Evolutionary conservation across 2,888 invertebrate species (phyloP), one percentile per base, ranked within the genome.

Genomic region (Lasioglossum lativentre): DNA sequence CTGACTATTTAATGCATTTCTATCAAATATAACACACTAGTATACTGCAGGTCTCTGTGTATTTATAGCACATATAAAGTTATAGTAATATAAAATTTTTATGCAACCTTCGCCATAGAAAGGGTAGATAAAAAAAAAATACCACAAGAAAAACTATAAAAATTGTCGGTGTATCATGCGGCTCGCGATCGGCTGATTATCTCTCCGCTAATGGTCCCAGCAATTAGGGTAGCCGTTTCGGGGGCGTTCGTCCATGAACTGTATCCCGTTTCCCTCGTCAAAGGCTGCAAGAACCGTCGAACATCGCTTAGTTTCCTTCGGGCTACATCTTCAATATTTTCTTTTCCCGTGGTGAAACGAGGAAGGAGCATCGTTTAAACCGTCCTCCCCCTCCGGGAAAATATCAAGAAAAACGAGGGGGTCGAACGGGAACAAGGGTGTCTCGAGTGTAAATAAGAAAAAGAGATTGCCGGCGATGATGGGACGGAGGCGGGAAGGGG

Each of bases 381-480:
- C 27, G 12, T 16, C 5, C 8, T 34, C 42, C n/a, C 59, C 23
- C 3, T 19, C 52, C 23, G 10, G 14, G 27, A 66, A 42, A 63
- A 66, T 38, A n/a, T 27, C 52, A 34, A 56, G 47, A 40, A 70
- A n/a, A 27, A 76, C 23, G 14, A 38, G 14, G 42, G 38, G 8
- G 27, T n/a, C 34, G 63, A n/a, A 52, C 52, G 56, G 38, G n/a
- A 23, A 63, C 16, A 27, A 38, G 23, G 45, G 38, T 4, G 40
- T 27, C 47, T 52, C 6, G 52, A 34, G 45, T 16, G 38, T 47
- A 59, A 68, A 27, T n/a, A 23, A 34, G 27, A 40, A 30, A 52
- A 34, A 71, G 66, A 74, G 30, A 77, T 77, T 77, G 27, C 42
- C 45, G n/a, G 68, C 45, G 68, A 27, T 16, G 72, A 45, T 72